These are phyloP conservation scores for Spinus olivaceus DNA, from an alignment of 2,797 vertebrate genomes.

Conservation along the genomic window DNA sequence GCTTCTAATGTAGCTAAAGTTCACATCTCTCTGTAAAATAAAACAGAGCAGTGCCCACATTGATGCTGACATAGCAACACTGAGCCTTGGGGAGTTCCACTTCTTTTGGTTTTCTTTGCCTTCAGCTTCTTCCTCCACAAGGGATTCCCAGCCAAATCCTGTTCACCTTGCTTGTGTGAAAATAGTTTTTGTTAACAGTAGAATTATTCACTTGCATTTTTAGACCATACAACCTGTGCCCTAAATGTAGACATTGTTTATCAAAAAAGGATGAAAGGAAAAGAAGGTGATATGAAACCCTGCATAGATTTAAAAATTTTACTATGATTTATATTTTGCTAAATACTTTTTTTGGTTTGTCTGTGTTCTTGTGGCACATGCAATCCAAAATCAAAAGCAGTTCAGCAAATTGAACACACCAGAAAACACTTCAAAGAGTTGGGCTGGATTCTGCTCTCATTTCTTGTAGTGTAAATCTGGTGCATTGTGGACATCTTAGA, in stretches of 20 bases:
- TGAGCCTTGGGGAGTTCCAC: neutral
- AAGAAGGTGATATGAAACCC: neutral
- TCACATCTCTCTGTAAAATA: neutral
- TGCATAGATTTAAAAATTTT: neutral
- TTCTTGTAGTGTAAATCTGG: neutral
- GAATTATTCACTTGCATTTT: neutral
- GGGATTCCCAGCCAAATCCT: neutral
- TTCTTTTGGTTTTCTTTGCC: neutral
- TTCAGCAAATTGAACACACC: neutral
- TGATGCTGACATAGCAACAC: neutral
- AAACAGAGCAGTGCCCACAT: neutral
- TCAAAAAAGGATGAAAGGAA: neutral
- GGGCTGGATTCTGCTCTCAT: neutral
- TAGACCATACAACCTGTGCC: neutral
- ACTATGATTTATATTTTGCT: neutral
- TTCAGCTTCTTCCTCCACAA: neutral
- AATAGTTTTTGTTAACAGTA: neutral
- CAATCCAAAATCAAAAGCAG: neutral
- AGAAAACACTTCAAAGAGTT: neutral
- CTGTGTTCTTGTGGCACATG: neutral
- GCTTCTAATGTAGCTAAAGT: conserved; percentile 21
- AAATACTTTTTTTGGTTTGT: neutral
- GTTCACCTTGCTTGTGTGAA: neutral
- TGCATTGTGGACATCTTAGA: neutral
- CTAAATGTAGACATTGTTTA: neutral